Conservation (phyloP, 2,888 invertebrate species). For the Pedicia rivosa region DNA sequence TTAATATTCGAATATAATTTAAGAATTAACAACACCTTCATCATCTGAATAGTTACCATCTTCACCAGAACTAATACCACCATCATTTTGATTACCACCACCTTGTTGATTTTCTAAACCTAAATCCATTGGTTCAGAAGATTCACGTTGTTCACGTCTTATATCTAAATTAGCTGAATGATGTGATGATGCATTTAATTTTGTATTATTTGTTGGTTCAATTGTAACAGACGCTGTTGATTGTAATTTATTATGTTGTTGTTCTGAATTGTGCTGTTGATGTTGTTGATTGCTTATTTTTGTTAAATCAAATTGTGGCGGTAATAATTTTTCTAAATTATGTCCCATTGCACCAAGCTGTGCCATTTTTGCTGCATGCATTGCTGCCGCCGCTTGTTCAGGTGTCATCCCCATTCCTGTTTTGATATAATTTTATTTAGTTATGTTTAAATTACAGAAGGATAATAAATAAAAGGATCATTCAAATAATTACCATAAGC, state of each 20-base stretch:
- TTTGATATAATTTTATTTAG: constrained; percentile 4
- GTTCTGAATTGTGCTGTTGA: constrained; percentile 1
- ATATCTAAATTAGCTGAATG: constrained; percentile 15
- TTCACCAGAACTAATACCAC: constrained; percentile 24
- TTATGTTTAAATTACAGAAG: background rate
- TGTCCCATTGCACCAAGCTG: constrained; percentile 54
- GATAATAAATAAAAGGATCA: constrained; percentile 1
- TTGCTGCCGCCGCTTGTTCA: constrained; percentile 55
- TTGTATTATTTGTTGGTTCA: constrained; percentile 17
- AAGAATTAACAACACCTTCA: constrained; percentile 29
- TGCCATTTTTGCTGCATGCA: constrained; percentile 63
- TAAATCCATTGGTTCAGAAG: constrained; percentile 29
- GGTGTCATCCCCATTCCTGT: constrained; percentile 41
- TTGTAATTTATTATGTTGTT: constrained; percentile 2
- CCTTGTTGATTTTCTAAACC: constrained; percentile 13
- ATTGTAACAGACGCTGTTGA: constrained; percentile 17
- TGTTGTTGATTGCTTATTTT: constrained; percentile 16
- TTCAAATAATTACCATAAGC: constrained; percentile 40
- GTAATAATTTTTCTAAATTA: constrained; percentile 33
- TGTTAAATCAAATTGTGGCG: constrained; percentile 28
- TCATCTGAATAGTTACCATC: constrained; percentile 29
- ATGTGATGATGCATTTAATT: background rate
- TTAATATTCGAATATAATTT: constrained; percentile 7
- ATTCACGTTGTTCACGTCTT: constrained; percentile 25
- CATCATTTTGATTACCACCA: constrained; percentile 23